Evolutionary conservation across 1,140 invertebrate species (phyloP).

Genomic region (Lucilia sericata): DNA sequence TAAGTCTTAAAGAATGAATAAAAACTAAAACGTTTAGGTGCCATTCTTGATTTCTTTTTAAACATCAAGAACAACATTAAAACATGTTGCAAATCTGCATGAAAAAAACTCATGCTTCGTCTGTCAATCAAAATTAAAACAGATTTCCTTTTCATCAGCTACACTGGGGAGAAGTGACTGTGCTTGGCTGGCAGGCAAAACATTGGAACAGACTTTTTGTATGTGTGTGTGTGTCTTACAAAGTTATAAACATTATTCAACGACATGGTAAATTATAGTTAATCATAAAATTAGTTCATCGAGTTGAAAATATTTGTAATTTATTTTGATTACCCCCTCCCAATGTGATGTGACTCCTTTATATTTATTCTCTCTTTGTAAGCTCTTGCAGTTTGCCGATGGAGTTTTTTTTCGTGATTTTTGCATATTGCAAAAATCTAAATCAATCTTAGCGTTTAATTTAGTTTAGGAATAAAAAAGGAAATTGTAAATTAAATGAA

Average conservation of each 20-base stretch:
- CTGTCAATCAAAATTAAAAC: constrained; percentile 41
- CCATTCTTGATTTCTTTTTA: too few relatives aligned
- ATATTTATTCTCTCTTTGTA: neutral
- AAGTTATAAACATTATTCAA: neutral
- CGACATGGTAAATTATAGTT: constrained; percentile 35
- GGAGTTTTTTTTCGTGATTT: neutral
- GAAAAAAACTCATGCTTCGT: neutral
- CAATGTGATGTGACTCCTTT: neutral
- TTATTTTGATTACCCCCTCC: constrained; percentile 38
- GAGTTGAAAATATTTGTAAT: constrained; percentile 37
- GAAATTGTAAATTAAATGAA: neutral
- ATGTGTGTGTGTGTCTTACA: too few relatives aligned
- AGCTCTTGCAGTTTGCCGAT: neutral
- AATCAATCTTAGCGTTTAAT: constrained; percentile 4
- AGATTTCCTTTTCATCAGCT: constrained; percentile 26
- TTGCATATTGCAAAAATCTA: neutral
- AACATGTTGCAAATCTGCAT: neutral
- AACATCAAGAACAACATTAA: neutral
- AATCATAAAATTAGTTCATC: constrained; percentile 40
- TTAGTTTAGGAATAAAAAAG: neutral
- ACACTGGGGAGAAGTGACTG: neutral
- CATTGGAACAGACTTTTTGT: too few relatives aligned
- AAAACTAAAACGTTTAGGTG: too few relatives aligned
- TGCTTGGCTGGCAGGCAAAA: neutral
- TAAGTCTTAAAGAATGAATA: neutral